Conservation (phyloP, 2,797 vertebrate genomes). For the Harpagifer antarcticus region DNA sequence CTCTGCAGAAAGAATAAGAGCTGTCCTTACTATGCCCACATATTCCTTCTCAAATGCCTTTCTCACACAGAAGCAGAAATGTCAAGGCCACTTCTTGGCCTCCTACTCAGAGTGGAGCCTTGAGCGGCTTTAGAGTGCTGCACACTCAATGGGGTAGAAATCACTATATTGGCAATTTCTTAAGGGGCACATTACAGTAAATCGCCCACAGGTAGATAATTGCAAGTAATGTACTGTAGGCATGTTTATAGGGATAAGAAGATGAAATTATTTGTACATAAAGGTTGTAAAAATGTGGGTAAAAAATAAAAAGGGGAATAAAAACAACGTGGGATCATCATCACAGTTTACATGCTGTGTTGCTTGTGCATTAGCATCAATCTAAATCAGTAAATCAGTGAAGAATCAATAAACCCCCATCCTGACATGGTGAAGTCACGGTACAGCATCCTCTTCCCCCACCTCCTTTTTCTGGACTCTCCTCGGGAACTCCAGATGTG, state of each 20-base stretch:
- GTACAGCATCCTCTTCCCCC: slow-evolving; percentile 97
- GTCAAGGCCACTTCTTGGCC: slow-evolving; percentile 24
- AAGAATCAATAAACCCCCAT: slow-evolving; percentile 83
- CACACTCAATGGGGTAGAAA: slow-evolving; percentile 4
- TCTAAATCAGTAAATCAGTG: neutral
- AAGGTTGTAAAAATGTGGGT: neutral
- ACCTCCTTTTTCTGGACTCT: slow-evolving; percentile 97
- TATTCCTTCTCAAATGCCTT: slow-evolving; percentile 9
- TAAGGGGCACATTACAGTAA: neutral
- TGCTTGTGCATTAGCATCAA: slow-evolving; percentile 3
- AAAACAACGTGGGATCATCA: neutral
- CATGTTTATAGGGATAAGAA: slow-evolving; percentile 3
- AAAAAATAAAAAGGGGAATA: neutral
- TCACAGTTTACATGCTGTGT: neutral
- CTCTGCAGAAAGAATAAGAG: slow-evolving; percentile 6
- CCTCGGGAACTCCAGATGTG: slow-evolving; percentile 98
- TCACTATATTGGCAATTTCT: slow-evolving; percentile 8
- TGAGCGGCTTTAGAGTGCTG: slow-evolving; percentile 6
- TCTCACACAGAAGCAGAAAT: slow-evolving; percentile 22
- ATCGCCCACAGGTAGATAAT: slow-evolving; percentile 12
- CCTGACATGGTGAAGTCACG: slow-evolving; percentile 98
- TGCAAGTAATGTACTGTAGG: slow-evolving; percentile 7
- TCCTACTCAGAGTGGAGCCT: slow-evolving; percentile 8
- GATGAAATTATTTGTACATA: slow-evolving; percentile 13
- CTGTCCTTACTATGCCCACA: slow-evolving; percentile 24